phyloP scores from a whole-genome alignment of 30 jellyfish, hydroid and myxozoan genomes.

The Chrysaora quinquecirrha region DNA sequence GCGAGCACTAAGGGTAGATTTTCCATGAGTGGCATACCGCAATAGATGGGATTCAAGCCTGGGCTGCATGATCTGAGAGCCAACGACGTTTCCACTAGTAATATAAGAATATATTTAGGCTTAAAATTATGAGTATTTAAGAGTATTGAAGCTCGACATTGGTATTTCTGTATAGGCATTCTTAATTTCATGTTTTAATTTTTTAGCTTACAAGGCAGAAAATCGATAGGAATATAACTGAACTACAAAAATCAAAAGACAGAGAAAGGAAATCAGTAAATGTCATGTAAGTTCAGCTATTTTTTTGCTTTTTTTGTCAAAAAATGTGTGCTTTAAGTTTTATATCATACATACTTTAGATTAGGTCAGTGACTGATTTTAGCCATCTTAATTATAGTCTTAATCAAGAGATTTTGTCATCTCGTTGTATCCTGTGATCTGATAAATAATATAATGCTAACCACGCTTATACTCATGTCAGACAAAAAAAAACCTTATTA shows the following conservation, averaged over 20 bases:
- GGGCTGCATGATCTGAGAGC: too few species aligned
- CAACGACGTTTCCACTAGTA: too few species aligned
- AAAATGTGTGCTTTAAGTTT: background rate
- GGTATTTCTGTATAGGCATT: background rate
- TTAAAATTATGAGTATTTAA: too few species aligned
- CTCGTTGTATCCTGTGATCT: too few species aligned
- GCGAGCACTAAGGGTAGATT: too few species aligned
- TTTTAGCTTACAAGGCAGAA: slow-evolving; percentile 55
- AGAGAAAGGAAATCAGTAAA: slow-evolving; percentile 67
- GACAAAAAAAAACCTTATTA: too few species aligned
- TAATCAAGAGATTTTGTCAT: too few species aligned
- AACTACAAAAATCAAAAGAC: slow-evolving; percentile 65
- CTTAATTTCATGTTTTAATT: background rate
- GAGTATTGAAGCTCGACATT: background rate
- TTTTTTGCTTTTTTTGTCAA: background rate
- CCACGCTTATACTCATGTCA: too few species aligned
- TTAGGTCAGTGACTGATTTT: background rate
- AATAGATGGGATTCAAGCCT: too few species aligned
- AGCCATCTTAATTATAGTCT: background rate
- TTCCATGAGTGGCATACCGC: too few species aligned
- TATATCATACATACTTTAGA: background rate
- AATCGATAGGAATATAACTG: slow-evolving; percentile 55
- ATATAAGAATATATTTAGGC: too few species aligned
- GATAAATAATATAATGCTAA: too few species aligned
- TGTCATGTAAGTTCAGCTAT: slow-evolving; percentile 33